Evolutionary conservation across 2,113 vertebrate genomes (phyloP).

Genomic region (Apteryx owenii): DNA sequence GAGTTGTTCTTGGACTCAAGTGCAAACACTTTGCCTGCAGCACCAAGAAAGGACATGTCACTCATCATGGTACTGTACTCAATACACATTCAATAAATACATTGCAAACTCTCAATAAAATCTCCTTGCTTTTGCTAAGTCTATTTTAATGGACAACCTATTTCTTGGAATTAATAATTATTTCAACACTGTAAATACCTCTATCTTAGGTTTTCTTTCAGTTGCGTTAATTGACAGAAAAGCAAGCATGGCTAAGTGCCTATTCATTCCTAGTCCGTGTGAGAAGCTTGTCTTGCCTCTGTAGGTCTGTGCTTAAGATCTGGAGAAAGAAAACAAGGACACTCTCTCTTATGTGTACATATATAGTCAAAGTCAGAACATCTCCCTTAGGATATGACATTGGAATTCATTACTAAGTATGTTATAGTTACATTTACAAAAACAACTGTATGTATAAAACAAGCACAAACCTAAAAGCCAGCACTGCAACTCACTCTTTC

Average conservation of each 20-base stretch:
- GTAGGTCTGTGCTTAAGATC: background rate
- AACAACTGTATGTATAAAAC: background rate
- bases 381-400: background rate
- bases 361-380: background rate
- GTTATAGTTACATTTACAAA: background rate
- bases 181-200: background rate
- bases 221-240: background rate
- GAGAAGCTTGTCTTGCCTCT: background rate
- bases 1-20: slow-evolving; percentile 83
- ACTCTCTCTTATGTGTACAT: background rate
- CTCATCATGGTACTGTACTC: background rate
- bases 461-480: background rate
- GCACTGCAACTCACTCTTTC: background rate
- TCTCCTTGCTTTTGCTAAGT: background rate
- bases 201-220: background rate
- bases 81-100: background rate
- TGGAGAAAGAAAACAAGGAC: background rate
- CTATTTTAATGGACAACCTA: background rate
- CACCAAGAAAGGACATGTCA: slow-evolving; percentile 46
- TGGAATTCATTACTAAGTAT: background rate
- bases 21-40: slow-evolving; percentile 88
- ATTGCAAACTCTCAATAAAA: background rate
- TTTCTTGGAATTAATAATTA: background rate
- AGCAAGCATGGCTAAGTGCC: background rate
- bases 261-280: background rate